A percentile compares a stretch with the other conserved stretches of the same genome.
phyloP scores from a whole-genome alignment of 2,113 vertebrate species.

The Ceyx cyanopectus region DNA sequence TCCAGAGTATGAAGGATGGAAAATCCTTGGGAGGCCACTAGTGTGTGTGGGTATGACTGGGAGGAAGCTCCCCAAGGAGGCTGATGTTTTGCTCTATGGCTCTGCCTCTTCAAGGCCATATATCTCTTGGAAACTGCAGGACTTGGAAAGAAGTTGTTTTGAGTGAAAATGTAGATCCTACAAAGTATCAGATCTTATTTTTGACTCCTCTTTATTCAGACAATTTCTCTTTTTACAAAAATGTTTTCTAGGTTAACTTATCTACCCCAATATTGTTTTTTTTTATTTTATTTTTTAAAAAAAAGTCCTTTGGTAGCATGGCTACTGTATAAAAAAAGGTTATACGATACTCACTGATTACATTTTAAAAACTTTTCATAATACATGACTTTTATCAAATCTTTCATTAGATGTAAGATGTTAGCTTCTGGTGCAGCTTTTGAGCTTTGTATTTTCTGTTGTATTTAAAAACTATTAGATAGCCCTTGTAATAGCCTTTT shows the following conservation, averaged over 20 bases:
- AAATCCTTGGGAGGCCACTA: not conserved
- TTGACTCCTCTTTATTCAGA: not conserved
- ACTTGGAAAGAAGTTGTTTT: not conserved
- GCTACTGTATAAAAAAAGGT: not conserved
- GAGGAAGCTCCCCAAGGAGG: not conserved
- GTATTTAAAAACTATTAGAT: not conserved
- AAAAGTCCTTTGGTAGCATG: not conserved
- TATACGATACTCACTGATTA: not conserved
- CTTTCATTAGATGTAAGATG: not conserved
- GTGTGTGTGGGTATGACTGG: fast-evolving
- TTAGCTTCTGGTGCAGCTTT: not conserved
- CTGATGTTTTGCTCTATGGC: not conserved
- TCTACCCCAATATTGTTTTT: not conserved
- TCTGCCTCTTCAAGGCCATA: not conserved
- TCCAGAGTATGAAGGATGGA: not conserved
- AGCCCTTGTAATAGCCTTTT: not conserved
- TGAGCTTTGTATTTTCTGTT: not conserved
- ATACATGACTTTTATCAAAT: not conserved
- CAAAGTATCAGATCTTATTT: not conserved
- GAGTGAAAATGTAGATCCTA: not conserved
- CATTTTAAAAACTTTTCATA: not conserved
- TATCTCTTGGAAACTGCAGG: not conserved
- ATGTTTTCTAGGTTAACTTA: not conserved
- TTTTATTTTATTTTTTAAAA: not conserved
- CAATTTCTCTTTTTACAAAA: not conserved